A percentile compares a stretch with the other conserved stretches of the same genome.
Conservation (phyloP, 2,797 vertebrate genomes). For the Serranus cabrilla region DNA sequence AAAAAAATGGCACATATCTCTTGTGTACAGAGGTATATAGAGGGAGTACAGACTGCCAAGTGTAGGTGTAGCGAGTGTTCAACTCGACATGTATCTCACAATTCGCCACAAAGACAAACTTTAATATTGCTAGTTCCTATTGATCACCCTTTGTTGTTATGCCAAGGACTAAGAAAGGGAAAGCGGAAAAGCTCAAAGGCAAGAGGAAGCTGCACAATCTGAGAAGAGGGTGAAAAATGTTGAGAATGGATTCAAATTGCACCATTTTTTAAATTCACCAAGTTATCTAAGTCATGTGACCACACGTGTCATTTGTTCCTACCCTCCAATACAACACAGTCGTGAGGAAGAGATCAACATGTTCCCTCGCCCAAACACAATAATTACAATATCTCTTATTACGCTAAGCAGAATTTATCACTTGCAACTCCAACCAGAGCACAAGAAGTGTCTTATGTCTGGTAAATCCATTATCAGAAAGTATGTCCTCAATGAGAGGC, state of each 20-base stretch:
- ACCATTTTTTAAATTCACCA: neutral
- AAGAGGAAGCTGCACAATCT: conserved; percentile 17
- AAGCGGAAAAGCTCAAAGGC: conserved; percentile 12
- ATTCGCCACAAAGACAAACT: conserved; percentile 44
- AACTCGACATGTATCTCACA: conserved; percentile 36
- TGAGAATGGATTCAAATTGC: conserved; percentile 13
- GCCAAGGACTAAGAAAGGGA: conserved; percentile 20
- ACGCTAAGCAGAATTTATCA: too few relatives aligned
- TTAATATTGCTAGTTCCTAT: conserved; percentile 48
- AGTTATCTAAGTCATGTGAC: too few relatives aligned
- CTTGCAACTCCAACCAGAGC: neutral
- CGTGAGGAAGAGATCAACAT: too few relatives aligned
- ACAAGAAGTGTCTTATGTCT: neutral
- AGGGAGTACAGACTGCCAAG: conserved; percentile 55
- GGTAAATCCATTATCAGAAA: conserved; percentile 3
- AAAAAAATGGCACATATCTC: conserved; percentile 53
- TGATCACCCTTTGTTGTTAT: conserved; percentile 54
- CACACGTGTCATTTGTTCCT: too few relatives aligned
- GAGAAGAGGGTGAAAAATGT: conserved; percentile 8
- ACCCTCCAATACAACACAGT: too few relatives aligned
- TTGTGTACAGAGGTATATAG: conserved; percentile 47
- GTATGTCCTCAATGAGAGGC: neutral
- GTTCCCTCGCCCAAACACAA: too few relatives aligned
- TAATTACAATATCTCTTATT: too few relatives aligned
- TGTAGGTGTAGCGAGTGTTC: conserved; percentile 61